These are phyloP conservation scores for Trichonephila clavata DNA, from an alignment of 1,140 invertebrate genomes.

Conservation along the genomic window DNA sequence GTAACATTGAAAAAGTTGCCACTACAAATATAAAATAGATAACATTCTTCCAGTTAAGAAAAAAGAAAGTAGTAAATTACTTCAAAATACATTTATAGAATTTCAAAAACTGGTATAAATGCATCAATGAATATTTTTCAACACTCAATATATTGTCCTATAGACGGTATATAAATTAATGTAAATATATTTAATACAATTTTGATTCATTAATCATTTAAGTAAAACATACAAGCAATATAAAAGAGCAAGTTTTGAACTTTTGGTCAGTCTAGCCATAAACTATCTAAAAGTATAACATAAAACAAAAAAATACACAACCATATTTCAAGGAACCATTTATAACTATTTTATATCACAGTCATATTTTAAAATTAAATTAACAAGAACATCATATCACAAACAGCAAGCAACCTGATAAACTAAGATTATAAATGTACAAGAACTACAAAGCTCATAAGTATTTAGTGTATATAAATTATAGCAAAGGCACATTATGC, in stretches of 20 bases:
- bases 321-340: slow-evolving; percentile 29
- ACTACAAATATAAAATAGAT: background rate
- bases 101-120: background rate
- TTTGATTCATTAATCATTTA: background rate
- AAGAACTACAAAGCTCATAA: slow-evolving; percentile 43
- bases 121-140: background rate
- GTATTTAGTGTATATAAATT: background rate
- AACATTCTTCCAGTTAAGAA: background rate
- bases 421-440: background rate
- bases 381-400: slow-evolving; percentile 5
- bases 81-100: background rate
- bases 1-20: slow-evolving; percentile 1
- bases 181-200: background rate
- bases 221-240: background rate
- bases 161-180: background rate
- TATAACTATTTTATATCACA: slow-evolving; percentile 31
- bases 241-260: slow-evolving; percentile 13
- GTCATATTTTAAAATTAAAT: slow-evolving; percentile 15
- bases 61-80: background rate
- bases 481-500: slow-evolving; percentile 47
- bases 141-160: background rate
- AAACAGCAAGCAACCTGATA: slow-evolving; percentile 8
- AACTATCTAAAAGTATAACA: slow-evolving; percentile 5
- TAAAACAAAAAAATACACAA: slow-evolving; percentile 21
- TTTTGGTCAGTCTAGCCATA: background rate